A percentile compares a stretch with the other conserved stretches of the same genome.
Evolutionary conservation across 2,888 invertebrate species (phyloP).

Genomic region (Cerastoderma edule): DNA sequence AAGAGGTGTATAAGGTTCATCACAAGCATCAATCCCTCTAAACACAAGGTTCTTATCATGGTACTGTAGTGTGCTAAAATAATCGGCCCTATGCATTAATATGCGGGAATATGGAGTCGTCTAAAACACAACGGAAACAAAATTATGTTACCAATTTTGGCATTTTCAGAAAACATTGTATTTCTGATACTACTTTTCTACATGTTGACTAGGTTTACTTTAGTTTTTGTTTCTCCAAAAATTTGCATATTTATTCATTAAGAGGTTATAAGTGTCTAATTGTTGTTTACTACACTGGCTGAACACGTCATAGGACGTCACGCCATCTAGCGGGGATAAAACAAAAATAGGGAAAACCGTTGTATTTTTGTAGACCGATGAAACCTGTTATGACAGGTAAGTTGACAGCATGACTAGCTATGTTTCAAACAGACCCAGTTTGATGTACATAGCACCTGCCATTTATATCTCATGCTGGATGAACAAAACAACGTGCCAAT

Average conservation of each 20-base stretch:
- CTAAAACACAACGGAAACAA: no score
- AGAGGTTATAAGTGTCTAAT: slow-evolving; percentile 26
- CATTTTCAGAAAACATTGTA: no score
- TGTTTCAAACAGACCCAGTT: slow-evolving; percentile 10
- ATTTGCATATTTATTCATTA: slow-evolving; percentile 43
- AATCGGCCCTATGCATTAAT: no score
- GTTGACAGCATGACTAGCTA: slow-evolving; percentile 13
- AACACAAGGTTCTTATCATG: no score
- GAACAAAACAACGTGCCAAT: not conserved
- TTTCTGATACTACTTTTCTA: no score
- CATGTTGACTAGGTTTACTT: no score
- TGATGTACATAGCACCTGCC: not conserved
- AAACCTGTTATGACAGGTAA: slow-evolving; percentile 8
- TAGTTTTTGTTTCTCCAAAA: no score
- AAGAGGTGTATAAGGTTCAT: no score
- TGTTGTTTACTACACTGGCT: slow-evolving; percentile 30
- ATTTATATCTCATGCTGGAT: not conserved
- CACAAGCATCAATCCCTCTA: no score
- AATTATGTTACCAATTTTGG: no score
- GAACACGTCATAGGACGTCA: slow-evolving; percentile 25
- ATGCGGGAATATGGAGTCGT: no score
- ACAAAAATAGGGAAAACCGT: not conserved
- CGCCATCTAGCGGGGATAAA: not conserved
- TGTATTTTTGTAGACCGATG: not conserved
- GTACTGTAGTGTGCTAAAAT: no score